Evolutionary conservation across 1,140 invertebrate genomes (phyloP), one percentile per base, ranked within the genome.

Genomic region (Steinernema khuongi): DNA sequence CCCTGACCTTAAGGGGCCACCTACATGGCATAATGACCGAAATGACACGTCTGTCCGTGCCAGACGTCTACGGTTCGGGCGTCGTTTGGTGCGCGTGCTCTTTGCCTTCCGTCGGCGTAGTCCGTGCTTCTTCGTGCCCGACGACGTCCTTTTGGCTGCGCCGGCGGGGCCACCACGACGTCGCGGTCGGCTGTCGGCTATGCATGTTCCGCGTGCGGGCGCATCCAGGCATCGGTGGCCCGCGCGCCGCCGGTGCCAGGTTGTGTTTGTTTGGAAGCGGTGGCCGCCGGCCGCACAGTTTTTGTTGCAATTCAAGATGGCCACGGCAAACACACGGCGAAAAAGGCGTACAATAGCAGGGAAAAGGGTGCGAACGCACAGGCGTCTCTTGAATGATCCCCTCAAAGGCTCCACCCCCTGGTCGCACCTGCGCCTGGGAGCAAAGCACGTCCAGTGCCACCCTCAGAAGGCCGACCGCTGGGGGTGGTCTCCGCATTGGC

Each of bases 131-230:
- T 60, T 60, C 50, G 50, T 60, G 50, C 50, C 50, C 50, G 50
- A 60, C 50, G 50, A 60, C 50, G 50, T 60, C 50, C 50, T 60
- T 60, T 60, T 60, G 50, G 26, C 50, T 60, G 50, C 50, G 50
- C 50, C 11, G 50, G 22, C 50, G 50, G 22, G 14, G 14, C 14
- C 4, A 14, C 14, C 19, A 60, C 2, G 7, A 17, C 26, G 11
- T 4, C 14, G 22, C 7, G 50, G 22, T 14, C 50, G 7, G 19
- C 22, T 4, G 7, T 14, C 50, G 50, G 36, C n/a, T n/a, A n/a
- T n/a, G n/a, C n/a, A n/a, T n/a, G n/a, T n/a, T n/a, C n/a, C n/a
- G n/a, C n/a, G n/a, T n/a, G n/a, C n/a, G n/a, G 36, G 7, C 4
- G 11, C 50, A 60, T 60, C 50, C 50, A 60, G 50, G 50, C 50